Base-by-base conservation (phyloP, 1,140 invertebrate species). In the Ceratosolen fusciceps region DNA sequence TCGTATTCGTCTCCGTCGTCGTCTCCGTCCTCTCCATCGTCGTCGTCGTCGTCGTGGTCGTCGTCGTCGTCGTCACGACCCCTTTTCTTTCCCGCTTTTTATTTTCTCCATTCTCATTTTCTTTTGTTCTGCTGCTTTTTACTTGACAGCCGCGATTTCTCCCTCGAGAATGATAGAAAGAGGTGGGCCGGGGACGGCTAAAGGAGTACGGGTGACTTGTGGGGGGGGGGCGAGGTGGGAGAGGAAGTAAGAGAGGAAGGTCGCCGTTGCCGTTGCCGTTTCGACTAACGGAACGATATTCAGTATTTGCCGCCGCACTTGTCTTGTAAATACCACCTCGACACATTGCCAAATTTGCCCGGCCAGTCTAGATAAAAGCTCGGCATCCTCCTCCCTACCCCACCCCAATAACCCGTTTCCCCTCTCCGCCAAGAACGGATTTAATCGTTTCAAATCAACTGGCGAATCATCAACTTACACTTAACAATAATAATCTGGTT, bases 41-140 rank as follows among this genome's bases (percentile, higher is more conserved):
- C 21, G 60, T 43, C 24, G 43, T 62, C 14, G 58, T 31, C 2
- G 12, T 65, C 74, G 58, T 49, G 12, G 39, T 75, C 24, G 58
- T 16, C 4, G 5, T 58, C 74, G 43, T 37, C 19, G 49, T 70
- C 37, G n/a, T n/a, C 19, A n/a, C 65, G 67, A 39, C 52, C 54
- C 68, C 76, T 60, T 77, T 72, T 77, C 67, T 77, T 58, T 21
- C 65, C 52, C 14, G 9, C 74, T 39, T 29, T 68, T 49, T 75
- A 72, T 47, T n/a, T 34, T 68, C 62, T 54, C 24, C n/a, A 5
- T 12, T 14, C 49, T 7, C 12, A 52, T 65, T 9, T 65, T n/a
- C 76, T 62, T 71, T 78, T 72, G 56, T 78, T 72, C 76, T 72
- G 16, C 52, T 60, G 73, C 29, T 79, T 79, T 79, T 73, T 73